phyloP scores from a whole-genome alignment of 2,113 vertebrate genomes.

The Chaetodon trifascialis region DNA sequence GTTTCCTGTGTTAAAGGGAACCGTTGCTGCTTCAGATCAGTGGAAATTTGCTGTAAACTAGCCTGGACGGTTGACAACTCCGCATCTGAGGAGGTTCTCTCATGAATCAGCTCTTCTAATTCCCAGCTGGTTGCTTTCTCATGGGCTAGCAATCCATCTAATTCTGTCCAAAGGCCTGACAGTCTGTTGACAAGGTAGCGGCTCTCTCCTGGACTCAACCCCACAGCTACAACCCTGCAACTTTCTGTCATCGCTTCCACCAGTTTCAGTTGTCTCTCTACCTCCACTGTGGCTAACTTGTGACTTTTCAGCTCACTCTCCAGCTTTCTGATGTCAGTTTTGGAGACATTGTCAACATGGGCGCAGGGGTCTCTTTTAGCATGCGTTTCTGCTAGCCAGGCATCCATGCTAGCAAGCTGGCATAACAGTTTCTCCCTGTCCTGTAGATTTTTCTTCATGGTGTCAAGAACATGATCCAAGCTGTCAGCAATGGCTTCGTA shows the following conservation, averaged over 20 bases:
- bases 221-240: conserved; percentile 65
- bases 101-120: conserved; percentile 83
- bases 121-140: conserved; percentile 83
- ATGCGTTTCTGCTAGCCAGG: conserved; percentile 74
- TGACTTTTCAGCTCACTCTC: conserved; percentile 65
- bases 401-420: conserved; percentile 82
- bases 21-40: conserved; percentile 56
- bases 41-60: conserved; percentile 78
- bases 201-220: conserved; percentile 87
- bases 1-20: conserved; percentile 76
- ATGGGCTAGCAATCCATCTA: conserved; percentile 82
- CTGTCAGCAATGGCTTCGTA: conserved; percentile 84
- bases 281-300: conserved; percentile 77
- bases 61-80: conserved; percentile 78
- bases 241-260: conserved; percentile 79
- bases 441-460: conserved; percentile 84
- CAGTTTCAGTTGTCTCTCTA: conserved; percentile 76
- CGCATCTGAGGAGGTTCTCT: conserved; percentile 81
- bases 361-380: conserved; percentile 51
- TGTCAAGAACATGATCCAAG: conserved; percentile 81
- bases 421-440: conserved; percentile 84
- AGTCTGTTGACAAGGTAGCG: conserved; percentile 88
- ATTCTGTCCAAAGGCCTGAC: conserved; percentile 84
- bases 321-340: conserved; percentile 73
- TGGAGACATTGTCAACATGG: conserved; percentile 68